Conservation (phyloP, 1,140 invertebrate genomes). For the Coenobita brevimanus region DNA sequence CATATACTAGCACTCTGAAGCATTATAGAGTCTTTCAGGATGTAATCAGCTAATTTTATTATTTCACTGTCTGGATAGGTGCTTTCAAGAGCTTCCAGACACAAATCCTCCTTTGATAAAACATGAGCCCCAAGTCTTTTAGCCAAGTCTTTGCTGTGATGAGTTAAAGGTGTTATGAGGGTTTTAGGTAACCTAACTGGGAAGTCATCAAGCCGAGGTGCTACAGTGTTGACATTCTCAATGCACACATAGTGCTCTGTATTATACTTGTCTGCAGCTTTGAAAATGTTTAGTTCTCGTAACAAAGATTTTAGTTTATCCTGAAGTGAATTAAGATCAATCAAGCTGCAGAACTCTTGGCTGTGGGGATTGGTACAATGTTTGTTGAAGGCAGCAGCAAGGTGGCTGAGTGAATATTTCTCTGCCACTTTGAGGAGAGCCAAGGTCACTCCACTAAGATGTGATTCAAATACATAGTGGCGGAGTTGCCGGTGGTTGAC, state of each 20-base stretch:
- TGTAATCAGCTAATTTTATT: neutral
- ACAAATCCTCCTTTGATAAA: constrained; percentile 12
- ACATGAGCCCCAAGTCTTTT: neutral
- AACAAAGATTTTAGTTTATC: neutral
- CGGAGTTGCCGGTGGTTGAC: no score
- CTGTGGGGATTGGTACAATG: neutral
- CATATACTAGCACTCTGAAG: neutral
- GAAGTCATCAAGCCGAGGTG: neutral
- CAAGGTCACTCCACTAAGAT: neutral
- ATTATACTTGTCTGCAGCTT: neutral
- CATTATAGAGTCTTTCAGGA: neutral
- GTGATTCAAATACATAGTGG: neutral
- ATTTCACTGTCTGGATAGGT: neutral
- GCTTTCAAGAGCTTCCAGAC: neutral
- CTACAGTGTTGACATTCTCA: constrained; percentile 2
- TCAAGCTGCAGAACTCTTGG: neutral
- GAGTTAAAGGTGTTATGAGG: neutral
- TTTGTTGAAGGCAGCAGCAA: neutral
- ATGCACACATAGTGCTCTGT: neutral
- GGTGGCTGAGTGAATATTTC: neutral
- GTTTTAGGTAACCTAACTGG: constrained; percentile 22
- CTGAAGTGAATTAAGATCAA: neutral
- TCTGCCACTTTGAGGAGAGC: neutral
- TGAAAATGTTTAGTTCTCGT: neutral
- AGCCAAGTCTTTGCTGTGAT: neutral